Conservation (phyloP, 2,888 invertebrate genomes). For the Neoaliturus tenellus region DNA sequence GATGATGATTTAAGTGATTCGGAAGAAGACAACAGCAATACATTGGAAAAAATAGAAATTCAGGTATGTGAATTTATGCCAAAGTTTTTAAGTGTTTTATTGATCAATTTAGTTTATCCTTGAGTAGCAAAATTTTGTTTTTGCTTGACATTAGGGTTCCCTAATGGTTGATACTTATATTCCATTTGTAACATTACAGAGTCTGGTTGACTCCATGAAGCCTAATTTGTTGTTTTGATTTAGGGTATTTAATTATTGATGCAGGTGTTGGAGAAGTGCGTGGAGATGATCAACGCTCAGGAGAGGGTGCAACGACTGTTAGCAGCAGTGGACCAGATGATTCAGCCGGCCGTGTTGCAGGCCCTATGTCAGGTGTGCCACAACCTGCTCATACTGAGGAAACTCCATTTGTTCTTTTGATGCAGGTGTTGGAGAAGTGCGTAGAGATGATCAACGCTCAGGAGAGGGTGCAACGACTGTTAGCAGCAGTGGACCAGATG, state of each 20-base stretch:
- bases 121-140: too few species aligned
- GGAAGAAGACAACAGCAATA: slow-evolving; percentile 69
- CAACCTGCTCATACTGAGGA: slow-evolving; percentile 87
- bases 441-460: slow-evolving; percentile 82
- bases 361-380: slow-evolving; percentile 88
- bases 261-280: slow-evolving; percentile 75
- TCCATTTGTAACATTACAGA: too few species aligned
- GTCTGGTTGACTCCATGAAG: too few species aligned
- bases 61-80: too few species aligned
- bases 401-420: too few species aligned
- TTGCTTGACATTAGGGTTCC: too few species aligned
- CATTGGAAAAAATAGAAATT: slow-evolving; percentile 72
- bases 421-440: slow-evolving; percentile 75
- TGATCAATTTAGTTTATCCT: too few species aligned
- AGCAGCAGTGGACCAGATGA: slow-evolving; percentile 66
- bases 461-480: slow-evolving; percentile 76
- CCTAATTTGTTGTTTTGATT: too few species aligned
- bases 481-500: slow-evolving; percentile 69
- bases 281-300: slow-evolving; percentile 81
- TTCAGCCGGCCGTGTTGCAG: slow-evolving; percentile 77
- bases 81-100: too few species aligned
- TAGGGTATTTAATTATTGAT: too few species aligned
- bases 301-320: slow-evolving; percentile 77
- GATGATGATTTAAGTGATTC: slow-evolving; percentile 71
- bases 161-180: too few species aligned